phyloP scores from a whole-genome alignment of 1,140 invertebrate species.

The Drosophila eugracilis region DNA sequence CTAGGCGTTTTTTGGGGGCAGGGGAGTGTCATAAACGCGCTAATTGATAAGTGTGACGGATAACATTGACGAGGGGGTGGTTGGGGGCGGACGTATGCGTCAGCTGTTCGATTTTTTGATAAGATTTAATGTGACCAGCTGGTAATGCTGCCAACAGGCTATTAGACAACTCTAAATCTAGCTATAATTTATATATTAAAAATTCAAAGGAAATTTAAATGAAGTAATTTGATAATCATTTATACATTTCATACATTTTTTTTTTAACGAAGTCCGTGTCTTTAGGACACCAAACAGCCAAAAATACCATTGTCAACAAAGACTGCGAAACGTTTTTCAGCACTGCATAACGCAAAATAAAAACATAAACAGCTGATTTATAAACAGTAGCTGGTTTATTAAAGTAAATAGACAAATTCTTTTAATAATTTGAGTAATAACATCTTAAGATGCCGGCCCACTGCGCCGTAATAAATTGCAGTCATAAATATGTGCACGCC shows the following conservation, averaged over 20 bases:
- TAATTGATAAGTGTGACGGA: conserved; percentile 49
- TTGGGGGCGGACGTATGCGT: not conserved
- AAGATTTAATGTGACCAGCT: conserved; percentile 21
- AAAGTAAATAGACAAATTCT: not conserved
- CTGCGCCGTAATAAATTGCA: conserved; percentile 79
- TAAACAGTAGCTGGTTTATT: not conserved
- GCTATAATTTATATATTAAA: no score
- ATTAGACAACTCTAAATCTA: no score
- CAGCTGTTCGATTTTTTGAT: conserved; percentile 46
- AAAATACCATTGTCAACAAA: not conserved
- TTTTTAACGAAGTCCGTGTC: no score
- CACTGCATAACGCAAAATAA: conserved; percentile 4
- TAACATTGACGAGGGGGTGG: not conserved
- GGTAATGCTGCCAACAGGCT: no score
- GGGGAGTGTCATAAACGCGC: conserved; percentile 30
- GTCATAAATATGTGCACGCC: conserved; percentile 78
- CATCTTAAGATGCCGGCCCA: conserved; percentile 67
- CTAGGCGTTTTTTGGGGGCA: not conserved
- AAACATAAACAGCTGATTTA: conserved; percentile 34
- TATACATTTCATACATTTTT: no score
- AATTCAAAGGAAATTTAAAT: no score
- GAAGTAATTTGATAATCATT: no score
- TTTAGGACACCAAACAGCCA: not conserved
- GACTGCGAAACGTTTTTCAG: not conserved
- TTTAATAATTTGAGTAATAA: not conserved